Base-by-base conservation (phyloP, 2,797 vertebrate genomes). In the Aeoliscus strigatus region DNA sequence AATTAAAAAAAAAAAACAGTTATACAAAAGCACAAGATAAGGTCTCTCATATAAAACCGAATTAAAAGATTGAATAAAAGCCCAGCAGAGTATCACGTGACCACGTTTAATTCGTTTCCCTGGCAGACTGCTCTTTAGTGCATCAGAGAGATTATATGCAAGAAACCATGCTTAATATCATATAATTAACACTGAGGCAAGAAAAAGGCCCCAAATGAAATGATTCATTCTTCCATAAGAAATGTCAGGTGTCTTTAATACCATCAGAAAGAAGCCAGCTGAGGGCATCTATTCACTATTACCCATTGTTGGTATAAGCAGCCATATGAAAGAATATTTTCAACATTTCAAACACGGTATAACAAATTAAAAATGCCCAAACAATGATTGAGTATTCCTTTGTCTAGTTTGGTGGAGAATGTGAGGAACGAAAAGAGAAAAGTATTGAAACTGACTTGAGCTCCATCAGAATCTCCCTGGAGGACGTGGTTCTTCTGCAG, bases 101-200 rank as follows among this genome's bases (percentile, higher is more conserved):
- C 2, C 0, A 31, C 23, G 51, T 75, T 82, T 83, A 80, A 81
- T 79, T 79, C 53, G 54, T 45, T 73, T 60, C 66, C 45, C 71
- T 83, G 78, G 78, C 77, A 85, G 59, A 35, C 77, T 58, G 47
- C 35, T 66, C 69, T 62, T 41, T 36, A 73, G 60, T 62, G 71
- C 49, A 67, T 77, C 60, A 72, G 70, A 76, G 80, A 87, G 85
- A 87, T 88, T 87, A 87, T 76, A 82, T 66, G 81, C 77, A 84
- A 70, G 73, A 84, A 80, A 60, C 72, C 82, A 81, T 84, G 77
- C 60, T 78, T 86, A 85, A 86, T 86, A 75, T 84, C 75, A 81
- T 67, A 78, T 82, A 84, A 87, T 87, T 85, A 85, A 85, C 75
- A 70, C 67, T 46, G 75, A 64, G 46, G 49, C 41, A 26, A 74